Percentiles rank a stretch among this genome's conserved stretches.
phyloP scores from a whole-genome alignment of 2,797 vertebrate genomes.

The Australoheros facetus region DNA sequence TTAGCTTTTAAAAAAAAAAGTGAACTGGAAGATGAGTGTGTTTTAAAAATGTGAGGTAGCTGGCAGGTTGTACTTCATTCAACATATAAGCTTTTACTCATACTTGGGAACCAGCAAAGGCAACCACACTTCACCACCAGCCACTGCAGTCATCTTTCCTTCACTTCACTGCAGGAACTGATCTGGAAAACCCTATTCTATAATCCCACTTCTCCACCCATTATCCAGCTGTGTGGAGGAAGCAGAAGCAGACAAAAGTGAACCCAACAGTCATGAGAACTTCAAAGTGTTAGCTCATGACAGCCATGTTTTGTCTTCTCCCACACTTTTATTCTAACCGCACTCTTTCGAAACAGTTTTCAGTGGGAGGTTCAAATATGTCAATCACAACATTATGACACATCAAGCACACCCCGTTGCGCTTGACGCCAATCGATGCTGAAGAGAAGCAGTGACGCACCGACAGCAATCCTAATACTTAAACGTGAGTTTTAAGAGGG shows the following conservation, averaged over 20 bases:
- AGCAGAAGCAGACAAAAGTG: constrained; percentile 1
- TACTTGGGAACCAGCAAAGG: constrained; percentile 23
- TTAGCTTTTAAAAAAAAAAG: too few species aligned
- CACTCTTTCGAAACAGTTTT: constrained; percentile 58
- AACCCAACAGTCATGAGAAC: constrained; percentile 15
- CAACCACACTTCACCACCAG: constrained; percentile 12
- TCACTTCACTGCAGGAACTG: neutral
- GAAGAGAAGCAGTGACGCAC: neutral
- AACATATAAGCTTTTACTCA: constrained; percentile 15
- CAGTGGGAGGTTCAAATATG: constrained; percentile 47
- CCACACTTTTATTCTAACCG: constrained; percentile 37
- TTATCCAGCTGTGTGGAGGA: neutral
- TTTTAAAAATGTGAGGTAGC: neutral
- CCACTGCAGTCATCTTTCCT: constrained; percentile 11
- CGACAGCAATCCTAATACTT: neutral
- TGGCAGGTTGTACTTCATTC: constrained; percentile 15
- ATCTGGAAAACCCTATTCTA: neutral
- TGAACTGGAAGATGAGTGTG: neutral
- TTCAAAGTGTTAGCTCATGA: constrained; percentile 9
- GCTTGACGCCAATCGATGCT: neutral
- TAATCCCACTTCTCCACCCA: neutral
- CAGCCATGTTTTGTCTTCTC: constrained; percentile 29
- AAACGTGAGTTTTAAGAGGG: neutral
- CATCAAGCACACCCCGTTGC: constrained; percentile 33
- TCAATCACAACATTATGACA: constrained; percentile 60